Percentiles rank a stretch among this genome's conserved stretches.
Conservation (phyloP, 2,113 vertebrate species). For the Siphamia tubifer region DNA sequence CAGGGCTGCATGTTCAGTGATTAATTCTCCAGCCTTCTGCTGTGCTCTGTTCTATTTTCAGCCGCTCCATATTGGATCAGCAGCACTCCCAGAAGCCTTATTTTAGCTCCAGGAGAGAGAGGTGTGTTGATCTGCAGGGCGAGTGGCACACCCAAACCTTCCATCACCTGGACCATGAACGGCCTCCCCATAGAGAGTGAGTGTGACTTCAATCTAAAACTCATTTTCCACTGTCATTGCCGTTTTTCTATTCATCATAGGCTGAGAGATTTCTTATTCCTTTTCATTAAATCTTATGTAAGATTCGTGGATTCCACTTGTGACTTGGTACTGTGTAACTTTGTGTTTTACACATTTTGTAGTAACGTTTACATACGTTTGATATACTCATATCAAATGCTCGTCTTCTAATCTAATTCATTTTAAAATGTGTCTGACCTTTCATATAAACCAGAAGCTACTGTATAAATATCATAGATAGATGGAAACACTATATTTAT, state of each 20-base stretch:
- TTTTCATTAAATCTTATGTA: too few species aligned
- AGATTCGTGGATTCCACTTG: too few species aligned
- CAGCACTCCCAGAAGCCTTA: conserved; percentile 87
- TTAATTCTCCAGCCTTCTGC: conserved; percentile 46
- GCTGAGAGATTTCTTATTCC: not conserved
- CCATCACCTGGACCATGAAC: conserved; percentile 89
- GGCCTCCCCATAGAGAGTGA: conserved; percentile 91
- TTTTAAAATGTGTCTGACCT: too few species aligned
- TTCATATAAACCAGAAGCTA: too few species aligned
- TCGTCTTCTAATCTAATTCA: too few species aligned
- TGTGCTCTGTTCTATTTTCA: conserved; percentile 62
- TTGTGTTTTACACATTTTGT: too few species aligned
- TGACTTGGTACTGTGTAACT: not conserved
- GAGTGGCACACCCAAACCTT: conserved; percentile 90
- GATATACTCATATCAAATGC: too few species aligned
- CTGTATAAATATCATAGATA: too few species aligned
- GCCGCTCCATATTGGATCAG: conserved; percentile 96
- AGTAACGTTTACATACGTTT: too few species aligned
- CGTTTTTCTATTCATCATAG: not conserved
- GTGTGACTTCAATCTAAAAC: conserved; percentile 31
- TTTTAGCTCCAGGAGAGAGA: conserved; percentile 90
- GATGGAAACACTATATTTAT: too few species aligned
- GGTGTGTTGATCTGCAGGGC: conserved; percentile 90
- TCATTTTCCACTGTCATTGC: too few species aligned
- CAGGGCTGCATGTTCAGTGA: conserved; percentile 25